Conservation (phyloP, 2,888 invertebrate genomes). For the Eupithecia tripunctaria region DNA sequence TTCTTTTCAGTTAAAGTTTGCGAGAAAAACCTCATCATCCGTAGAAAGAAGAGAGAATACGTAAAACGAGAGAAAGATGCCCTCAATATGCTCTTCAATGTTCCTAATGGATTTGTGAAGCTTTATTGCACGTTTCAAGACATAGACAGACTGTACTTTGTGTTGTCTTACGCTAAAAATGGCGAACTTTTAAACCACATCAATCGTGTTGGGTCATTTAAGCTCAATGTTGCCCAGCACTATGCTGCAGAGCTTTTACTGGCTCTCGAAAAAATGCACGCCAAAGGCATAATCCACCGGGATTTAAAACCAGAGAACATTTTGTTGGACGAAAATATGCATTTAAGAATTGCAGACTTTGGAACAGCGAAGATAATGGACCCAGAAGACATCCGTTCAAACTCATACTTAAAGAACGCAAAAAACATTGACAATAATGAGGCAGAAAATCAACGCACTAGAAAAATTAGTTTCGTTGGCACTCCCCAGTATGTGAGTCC, state of each 20-base stretch:
- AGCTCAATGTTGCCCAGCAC: constrained; percentile 94
- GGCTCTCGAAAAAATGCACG: constrained; percentile 96
- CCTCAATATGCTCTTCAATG: constrained; percentile 91
- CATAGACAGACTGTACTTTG: constrained; percentile 95
- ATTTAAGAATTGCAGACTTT: constrained; percentile 98
- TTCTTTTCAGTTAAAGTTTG: constrained; percentile 96
- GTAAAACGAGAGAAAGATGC: constrained; percentile 97
- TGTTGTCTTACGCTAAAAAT: constrained; percentile 96
- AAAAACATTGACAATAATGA: constrained; percentile 66
- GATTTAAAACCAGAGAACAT: constrained; percentile 99
- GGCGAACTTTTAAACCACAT: constrained; percentile 97
- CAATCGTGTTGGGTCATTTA: constrained; percentile 95
- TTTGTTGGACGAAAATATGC: constrained; percentile 96
- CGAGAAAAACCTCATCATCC: constrained; percentile 96
- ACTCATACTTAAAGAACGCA: constrained; percentile 33
- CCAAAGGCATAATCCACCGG: constrained; percentile 95
- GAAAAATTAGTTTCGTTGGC: constrained; percentile 96
- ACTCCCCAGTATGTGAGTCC: constrained; percentile 99
- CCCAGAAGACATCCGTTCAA: constrained; percentile 63
- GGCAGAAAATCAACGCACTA: constrained; percentile 76
- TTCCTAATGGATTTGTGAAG: constrained; percentile 95
- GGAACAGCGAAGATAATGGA: constrained; percentile 95
- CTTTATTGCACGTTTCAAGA: constrained; percentile 99
- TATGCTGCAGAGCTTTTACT: constrained; percentile 97
- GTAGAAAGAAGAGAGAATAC: constrained; percentile 96